Base-by-base conservation (phyloP, 1,140 invertebrate genomes). In the Aphidius gifuensis region DNA sequence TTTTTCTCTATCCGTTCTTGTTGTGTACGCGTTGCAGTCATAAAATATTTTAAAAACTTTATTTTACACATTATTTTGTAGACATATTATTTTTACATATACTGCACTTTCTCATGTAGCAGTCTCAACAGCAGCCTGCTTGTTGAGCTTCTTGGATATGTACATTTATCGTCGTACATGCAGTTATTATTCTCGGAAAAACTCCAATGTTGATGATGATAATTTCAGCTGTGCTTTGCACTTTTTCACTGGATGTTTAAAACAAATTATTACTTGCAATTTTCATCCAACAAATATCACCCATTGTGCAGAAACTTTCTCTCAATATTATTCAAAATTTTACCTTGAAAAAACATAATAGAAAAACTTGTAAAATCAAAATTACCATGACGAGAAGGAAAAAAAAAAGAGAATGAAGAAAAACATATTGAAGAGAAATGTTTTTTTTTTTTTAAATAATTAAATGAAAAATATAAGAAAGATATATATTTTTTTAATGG, bases 131-230 rank as follows among this genome's bases (percentile, higher is more conserved):
- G 23, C 16, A 16, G 16, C n/a, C n/a, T 16, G 16, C 16, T 66
- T 47, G 55, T 62, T 58, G 61, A 49, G 54, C 67, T 63, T 44
- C 60, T 68, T 67, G 65, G 61, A 58, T 66, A 62, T 65, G 62
- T 42, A 44, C 55, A 62, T 49, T 50, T 62, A 60, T 64, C 64
- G 65, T 66, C 56, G 23, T 53, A 59, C 55, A 61, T 32, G 4
- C 23, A 32, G 0, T 32, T 32, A 2, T 32, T 62, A 42, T 71
- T 68, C 68, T 42, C 6, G 53, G 53, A 55, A 55, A 62, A 58
- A 43, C 21, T 9, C n/a, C 21, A 45, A 4, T 8, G 40, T 53
- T 64, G 62, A 64, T 8, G 45, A 44, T 44, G 32, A 60, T 1
- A 38, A 6, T 60, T 60, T 60, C 59, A 53, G 49, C 49, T 53